Base-by-base conservation (phyloP, 2,888 invertebrate species). In the Volucella inanis region DNA sequence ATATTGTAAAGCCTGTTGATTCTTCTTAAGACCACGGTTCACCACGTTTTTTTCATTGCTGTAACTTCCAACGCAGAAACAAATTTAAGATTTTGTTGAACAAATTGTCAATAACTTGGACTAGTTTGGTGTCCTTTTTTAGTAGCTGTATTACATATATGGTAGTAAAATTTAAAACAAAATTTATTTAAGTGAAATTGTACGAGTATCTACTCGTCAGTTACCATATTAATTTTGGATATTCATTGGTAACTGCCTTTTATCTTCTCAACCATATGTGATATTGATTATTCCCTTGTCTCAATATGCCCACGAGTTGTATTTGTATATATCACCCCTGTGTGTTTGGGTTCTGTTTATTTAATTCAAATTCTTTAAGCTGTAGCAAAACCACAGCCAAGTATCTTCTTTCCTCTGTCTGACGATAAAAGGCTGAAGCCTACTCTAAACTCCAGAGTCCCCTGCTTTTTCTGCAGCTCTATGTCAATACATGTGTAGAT, bases 341-440 rank as follows among this genome's bases (percentile, higher is more conserved):
- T 18, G 9, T 15, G 57, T 45, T 61, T 9, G 10, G 3, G 6
- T 41, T 76, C 38, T 84, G 80, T 84, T 84, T 84, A 80, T 75
- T 80, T 80, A 84, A 84, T 84, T 84, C 80, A 84, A 84, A 84
- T 80, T 76, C 59, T 75, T 71, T 71, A 84, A 80, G 61, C 75
- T 45, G 75, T 76, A 71, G 71, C 75, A 80, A 31, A 31, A 80
- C 84, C 84, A 65, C 75, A 67, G 65, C 38, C 65, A 43, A 61
- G 47, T 52, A 67, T 57, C 41, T 50, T 41, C 31, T 31, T 50
- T 62, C 61, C 67, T 62, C 15, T 1, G 2, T 3, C 1, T 62
- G 52, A 6, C 6, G 31, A 4, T 31, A 31, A 41, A 65, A 61
- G 61, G 41, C 50, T 39, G 47, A 50, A 45, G n/a, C 22, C 15